Base-by-base conservation (phyloP, 2,113 vertebrate genomes). In the Thalassarche chlororhynchos region DNA sequence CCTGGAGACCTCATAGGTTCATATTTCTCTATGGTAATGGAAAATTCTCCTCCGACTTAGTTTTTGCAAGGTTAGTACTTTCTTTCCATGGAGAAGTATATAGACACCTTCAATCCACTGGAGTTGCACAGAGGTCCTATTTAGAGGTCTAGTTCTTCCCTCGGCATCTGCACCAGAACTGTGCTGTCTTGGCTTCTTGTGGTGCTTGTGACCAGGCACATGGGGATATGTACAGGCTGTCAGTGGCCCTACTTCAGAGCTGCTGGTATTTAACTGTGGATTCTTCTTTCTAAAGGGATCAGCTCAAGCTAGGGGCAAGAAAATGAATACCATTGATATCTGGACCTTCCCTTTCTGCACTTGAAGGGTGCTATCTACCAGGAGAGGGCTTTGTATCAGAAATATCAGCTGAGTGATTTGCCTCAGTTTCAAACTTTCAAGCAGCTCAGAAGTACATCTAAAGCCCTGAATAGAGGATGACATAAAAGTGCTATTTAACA, bases 161-260 rank as follows among this genome's bases (percentile, higher is more conserved):
- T 12, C 3, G 6, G 9, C 12, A 25, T 23, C 28, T 74, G 10
- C 14, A 42, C 6, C 28, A 77, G 60, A 20, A 20, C 44, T 32
- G 12, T 0, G 0, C 5, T 54, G 24, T 31, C 10, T 13, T 65
- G 74, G 52, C 29, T 79, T 66, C 40, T 58, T 4, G 4, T 32
- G 25, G 10, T n/a, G 10, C 26, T 51, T 90, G 57, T 65, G 58
- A 34, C 8, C 28, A 83, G 44, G 21, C 14, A 23, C 1, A 0
- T 7, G 9, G 6, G 8, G 19, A 29, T 31, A 17, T 17, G 34
- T 7, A 26, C 16, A 18, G 24, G 6, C 7, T 94, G 32, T 17
- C 52, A 15, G n/a, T 26, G n/a, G 24, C 29, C 25, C 32, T 62
- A 1, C 31, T 40, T 52, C 55, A 34, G 15, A 16, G 8, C 34